Base-by-base conservation (phyloP, 2,797 vertebrate genomes). In the Todus mexicanus region DNA sequence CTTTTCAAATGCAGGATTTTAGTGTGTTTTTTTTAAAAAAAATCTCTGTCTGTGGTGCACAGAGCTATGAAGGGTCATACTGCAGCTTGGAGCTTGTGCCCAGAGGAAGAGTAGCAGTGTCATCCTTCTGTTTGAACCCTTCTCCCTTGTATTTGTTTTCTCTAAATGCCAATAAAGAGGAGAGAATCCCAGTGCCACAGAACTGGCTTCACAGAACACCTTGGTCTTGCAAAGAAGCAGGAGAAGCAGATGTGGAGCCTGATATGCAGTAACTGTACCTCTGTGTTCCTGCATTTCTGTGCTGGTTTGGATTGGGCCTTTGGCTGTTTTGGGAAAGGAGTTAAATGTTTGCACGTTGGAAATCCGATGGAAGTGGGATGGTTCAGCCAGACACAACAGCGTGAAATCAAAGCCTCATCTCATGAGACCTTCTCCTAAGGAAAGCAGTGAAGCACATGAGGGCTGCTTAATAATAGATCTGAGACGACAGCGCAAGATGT, bases 321-420 rank as follows among this genome's bases (percentile, higher is more conserved):
- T 50, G 33, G 21, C 56, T 69, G 3, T 5, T 1, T 3, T 60
- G 38, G 29, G 47, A 79, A 70, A 80, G 15, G 9, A 65, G 12
- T 53, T 57, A 47, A 48, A 33, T 1, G 2, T 50, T 61, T 73
- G 38, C 48, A 18, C 8, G 11, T 8, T 33, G 6, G 0, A 2
- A 72, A 40, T 19, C 17, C 15, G 1, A 1, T 37, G 27, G 69
- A 54, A 53, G 31, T 31, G 48, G 43, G 37, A 56, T 31, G 25
- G 47, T 29, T 80, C 60, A 53, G 35, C 47, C 57, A 61, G 65
- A 56, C 31, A 47, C 1, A 0, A 6, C 2, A 1, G 18, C 0
- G 0, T 51, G 40, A 60, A 65, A 53, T 86, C 51, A 38, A 66
- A 80, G 35, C 29, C 33, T 42, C 35, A n/a, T 60, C 13, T 47